A percentile compares a stretch with the other conserved stretches of the same genome.
These are phyloP conservation scores for Acanthurus lineatus DNA, from an alignment of 2,797 vertebrate genomes.

Conservation along the genomic window DNA sequence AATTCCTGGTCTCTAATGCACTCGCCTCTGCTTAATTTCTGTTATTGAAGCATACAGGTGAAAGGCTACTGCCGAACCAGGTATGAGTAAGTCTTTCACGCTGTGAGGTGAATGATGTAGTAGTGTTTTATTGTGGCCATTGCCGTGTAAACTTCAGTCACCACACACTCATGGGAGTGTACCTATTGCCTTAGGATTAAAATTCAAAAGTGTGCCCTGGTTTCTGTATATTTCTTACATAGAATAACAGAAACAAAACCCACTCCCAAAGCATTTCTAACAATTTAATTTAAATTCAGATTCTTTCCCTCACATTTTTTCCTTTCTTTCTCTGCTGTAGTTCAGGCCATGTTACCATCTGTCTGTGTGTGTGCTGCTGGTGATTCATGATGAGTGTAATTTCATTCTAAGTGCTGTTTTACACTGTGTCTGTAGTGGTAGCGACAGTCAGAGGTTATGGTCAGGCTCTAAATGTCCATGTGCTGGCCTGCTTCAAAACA, in stretches of 20 bases:
- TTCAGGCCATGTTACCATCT: constrained; percentile 44
- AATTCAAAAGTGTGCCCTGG: constrained; percentile 20
- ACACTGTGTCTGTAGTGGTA: constrained; percentile 50
- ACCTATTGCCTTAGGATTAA: constrained; percentile 22
- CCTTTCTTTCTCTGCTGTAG: constrained; percentile 9
- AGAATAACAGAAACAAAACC: constrained; percentile 17
- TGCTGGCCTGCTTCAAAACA: constrained; percentile 38
- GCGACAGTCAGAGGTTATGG: constrained; percentile 74
- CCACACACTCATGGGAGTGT: constrained; percentile 16
- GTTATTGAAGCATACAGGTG: constrained; percentile 41
- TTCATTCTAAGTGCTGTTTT: constrained; percentile 68
- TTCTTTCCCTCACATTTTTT: neutral
- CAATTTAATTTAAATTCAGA: neutral
- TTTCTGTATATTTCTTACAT: constrained; percentile 11
- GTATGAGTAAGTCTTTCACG: constrained; percentile 61
- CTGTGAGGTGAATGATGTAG: constrained; percentile 48
- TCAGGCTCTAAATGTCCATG: constrained; percentile 17
- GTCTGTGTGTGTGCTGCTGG: constrained; percentile 40
- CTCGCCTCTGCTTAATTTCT: constrained; percentile 53
- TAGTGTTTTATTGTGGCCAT: constrained; percentile 52
- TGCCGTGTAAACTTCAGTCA: constrained; percentile 58
- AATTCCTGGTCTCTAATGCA: constrained; percentile 60
- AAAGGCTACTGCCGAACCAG: constrained; percentile 46
- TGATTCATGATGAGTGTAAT: constrained; percentile 68
- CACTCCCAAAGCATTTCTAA: constrained; percentile 3